Percentiles rank a stretch among this genome's conserved stretches.
phyloP scores from a whole-genome alignment of 2,797 vertebrate genomes.

The Morus bassanus region DNA sequence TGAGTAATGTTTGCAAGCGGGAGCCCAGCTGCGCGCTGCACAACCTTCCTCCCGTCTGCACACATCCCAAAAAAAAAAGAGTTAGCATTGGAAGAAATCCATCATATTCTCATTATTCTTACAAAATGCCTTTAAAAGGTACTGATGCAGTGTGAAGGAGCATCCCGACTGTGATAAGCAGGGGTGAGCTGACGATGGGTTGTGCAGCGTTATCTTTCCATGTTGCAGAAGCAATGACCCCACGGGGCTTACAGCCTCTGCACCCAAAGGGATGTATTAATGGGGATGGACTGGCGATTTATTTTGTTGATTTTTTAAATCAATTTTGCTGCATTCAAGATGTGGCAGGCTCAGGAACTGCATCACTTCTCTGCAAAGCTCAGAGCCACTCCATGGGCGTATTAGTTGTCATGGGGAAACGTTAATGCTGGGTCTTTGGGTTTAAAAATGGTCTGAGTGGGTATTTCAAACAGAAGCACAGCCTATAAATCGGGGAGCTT shows the following conservation, averaged over 20 bases:
- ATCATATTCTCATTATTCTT: background rate
- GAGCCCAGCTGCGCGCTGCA: background rate
- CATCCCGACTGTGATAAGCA: background rate
- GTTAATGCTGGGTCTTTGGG: background rate
- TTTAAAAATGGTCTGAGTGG: background rate
- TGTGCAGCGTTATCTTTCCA: background rate
- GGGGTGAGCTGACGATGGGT: background rate
- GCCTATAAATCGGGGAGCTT: background rate
- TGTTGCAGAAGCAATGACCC: background rate
- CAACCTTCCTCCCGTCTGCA: background rate
- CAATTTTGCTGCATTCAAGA: background rate
- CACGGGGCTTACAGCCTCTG: fast-evolving
- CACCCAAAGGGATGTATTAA: background rate
- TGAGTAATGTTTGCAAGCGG: background rate
- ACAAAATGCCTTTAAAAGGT: background rate
- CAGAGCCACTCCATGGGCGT: fast-evolving
- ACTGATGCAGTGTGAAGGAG: background rate
- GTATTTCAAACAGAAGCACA: background rate
- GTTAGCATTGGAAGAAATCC: background rate
- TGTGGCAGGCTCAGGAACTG: background rate
- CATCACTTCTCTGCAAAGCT: background rate
- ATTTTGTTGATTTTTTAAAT: background rate
- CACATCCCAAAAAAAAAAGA: fast-evolving
- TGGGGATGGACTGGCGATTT: background rate
- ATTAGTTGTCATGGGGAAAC: background rate